Base-by-base conservation (phyloP, 2,888 invertebrate species). In the Germaria angustata region DNA sequence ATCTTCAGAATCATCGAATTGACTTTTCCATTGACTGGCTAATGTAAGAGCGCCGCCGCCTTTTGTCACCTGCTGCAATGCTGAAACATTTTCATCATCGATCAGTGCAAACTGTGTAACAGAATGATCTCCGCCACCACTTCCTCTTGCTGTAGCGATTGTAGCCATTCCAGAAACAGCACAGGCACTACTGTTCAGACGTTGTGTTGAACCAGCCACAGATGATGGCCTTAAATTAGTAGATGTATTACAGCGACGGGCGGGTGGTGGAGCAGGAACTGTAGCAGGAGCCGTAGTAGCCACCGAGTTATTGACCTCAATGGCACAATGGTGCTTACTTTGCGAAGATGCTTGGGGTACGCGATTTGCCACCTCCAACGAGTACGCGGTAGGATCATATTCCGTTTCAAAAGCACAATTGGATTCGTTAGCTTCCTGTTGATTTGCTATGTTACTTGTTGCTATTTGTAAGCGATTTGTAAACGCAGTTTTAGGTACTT, bases 1-100 rank as follows among this genome's bases (percentile, higher is more conserved):
- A 87, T 98, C 98, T 86, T 98, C 98, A 0, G 97, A 97, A 90
- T 98, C 98, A 87, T 98, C 98, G 89, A 98, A 98, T 90, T 98
- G 98, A 0, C 97, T 97, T 89, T 98, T 98, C 97, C 98, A 98
- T 88, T 96, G 96, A 17, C 98, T 98, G 1, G 97, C 98, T 15
- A 98, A 92, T 0, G 98, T 98, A 9, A 98, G 91, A 0, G 97
- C 97, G 0, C 97, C 97, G 41, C 96, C 96, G 15, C 97, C 96
- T 89, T 96, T 94, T 0, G 97, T 97, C 65, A 97, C 96, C 93
- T 97, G 97, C 89, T 97, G 97, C 84, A 96, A 89, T 0, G 95
- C 96, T 3, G 97, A 97, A 0, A 97, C 95, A 88, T 97, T 97
- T 85, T 97, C 97, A 88, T 98, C 98, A 88, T 98, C 98, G 90